phyloP scores from a whole-genome alignment of 2,888 invertebrate species.

The Rugalucina vietnamica region DNA sequence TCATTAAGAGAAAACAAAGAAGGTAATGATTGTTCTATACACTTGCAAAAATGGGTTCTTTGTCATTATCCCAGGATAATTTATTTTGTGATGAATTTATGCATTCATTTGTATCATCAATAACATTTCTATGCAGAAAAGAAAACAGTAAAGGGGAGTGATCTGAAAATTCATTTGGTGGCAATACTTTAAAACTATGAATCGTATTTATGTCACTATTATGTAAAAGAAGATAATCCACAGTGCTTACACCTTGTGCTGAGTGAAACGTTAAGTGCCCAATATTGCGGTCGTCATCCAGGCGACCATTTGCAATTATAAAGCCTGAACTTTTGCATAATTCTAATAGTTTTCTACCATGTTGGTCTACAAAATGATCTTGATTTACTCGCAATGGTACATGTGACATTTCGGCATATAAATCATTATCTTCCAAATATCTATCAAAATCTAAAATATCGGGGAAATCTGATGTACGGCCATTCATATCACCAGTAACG shows the following conservation, averaged over 20 bases:
- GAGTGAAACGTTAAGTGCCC: neutral
- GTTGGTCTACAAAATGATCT: neutral
- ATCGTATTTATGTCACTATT: neutral
- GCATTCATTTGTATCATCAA: neutral
- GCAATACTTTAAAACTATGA: neutral
- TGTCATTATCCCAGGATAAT: neutral
- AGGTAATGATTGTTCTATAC: too few relatives aligned
- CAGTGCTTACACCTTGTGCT: neutral
- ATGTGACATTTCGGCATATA: neutral
- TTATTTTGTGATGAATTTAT: neutral
- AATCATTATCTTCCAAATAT: neutral
- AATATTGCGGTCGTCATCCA: neutral
- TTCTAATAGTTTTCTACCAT: neutral
- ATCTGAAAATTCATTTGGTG: neutral
- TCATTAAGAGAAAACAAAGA: too few relatives aligned
- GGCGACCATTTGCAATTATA: neutral
- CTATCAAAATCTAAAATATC: conserved; percentile 5
- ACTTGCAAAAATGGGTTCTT: neutral
- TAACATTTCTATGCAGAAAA: neutral
- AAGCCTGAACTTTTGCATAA: neutral
- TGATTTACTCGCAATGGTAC: neutral
- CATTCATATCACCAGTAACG: conserved; percentile 3
- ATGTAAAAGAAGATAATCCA: neutral
- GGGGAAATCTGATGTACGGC: neutral
- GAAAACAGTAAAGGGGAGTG: neutral